A percentile compares a stretch with the other conserved stretches of the same genome.
phyloP scores from a whole-genome alignment of 2,113 vertebrate genomes.

The Sarotherodon lohbergeri region DNA sequence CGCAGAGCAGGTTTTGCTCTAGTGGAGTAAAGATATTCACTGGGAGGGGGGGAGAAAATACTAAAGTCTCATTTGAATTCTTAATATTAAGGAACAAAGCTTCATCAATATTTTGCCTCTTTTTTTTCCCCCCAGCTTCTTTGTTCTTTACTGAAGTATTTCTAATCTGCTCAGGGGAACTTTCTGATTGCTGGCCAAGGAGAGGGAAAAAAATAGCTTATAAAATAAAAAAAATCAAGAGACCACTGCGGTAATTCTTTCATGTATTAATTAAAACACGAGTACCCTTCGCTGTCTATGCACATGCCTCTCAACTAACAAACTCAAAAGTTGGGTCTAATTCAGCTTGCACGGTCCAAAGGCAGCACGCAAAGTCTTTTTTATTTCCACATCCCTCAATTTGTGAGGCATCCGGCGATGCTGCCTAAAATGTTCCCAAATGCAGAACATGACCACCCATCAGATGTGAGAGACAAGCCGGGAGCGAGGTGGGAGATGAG shows the following conservation, averaged over 20 bases:
- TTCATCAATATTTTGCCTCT: not conserved
- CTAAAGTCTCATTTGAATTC: constrained; percentile 20
- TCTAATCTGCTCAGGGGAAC: constrained; percentile 19
- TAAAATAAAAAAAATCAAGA: not conserved
- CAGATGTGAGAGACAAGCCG: constrained; percentile 25
- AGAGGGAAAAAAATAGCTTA: not conserved
- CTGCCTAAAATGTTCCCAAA: constrained; percentile 13
- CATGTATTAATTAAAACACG: not conserved
- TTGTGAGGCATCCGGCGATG: not conserved
- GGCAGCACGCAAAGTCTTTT: not conserved
- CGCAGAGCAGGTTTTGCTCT: constrained; percentile 40
- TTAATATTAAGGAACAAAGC: constrained; percentile 32
- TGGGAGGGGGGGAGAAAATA: not conserved
- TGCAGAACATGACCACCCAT: constrained; percentile 3
- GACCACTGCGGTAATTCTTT: not conserved
- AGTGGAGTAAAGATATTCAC: constrained; percentile 48
- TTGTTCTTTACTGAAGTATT: constrained; percentile 22
- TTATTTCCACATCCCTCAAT: not conserved
- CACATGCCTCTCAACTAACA: not conserved
- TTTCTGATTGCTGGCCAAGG: not conserved
- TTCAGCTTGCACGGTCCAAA: not conserved
- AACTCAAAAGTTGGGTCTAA: not conserved
- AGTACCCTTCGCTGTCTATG: not conserved
- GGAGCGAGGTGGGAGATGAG: constrained; percentile 54
- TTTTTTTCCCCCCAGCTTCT: not conserved